Conservation (phyloP, 2,888 invertebrate species). For the Archips crataeganus region DNA sequence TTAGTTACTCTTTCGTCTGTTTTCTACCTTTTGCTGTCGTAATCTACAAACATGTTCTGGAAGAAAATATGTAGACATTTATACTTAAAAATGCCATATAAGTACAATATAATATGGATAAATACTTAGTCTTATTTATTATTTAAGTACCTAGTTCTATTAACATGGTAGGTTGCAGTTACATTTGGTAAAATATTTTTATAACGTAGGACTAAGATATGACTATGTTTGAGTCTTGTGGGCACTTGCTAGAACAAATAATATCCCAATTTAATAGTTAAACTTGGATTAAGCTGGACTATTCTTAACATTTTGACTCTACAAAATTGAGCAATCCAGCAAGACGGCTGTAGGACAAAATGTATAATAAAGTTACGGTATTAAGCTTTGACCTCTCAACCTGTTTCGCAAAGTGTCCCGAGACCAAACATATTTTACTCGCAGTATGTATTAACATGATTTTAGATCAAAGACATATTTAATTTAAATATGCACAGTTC, state of each 20-base stretch:
- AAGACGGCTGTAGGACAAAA: not conserved
- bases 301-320: too few relatives aligned
- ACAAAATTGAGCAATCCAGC: too few relatives aligned
- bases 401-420: not conserved
- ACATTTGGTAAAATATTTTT: not conserved
- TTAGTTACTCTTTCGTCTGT: not conserved
- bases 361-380: not conserved
- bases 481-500: constrained; percentile 10
- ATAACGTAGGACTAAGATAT: not conserved
- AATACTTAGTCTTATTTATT: not conserved
- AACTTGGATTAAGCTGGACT: too few relatives aligned
- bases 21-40: not conserved
- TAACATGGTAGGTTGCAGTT: not conserved
- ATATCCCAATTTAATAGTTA: too few relatives aligned
- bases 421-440: not conserved
- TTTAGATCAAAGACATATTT: constrained; percentile 7
- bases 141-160: not conserved
- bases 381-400: not conserved
- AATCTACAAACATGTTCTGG: not conserved
- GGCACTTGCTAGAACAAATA: too few relatives aligned
- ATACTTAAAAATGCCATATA: not conserved
- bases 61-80: constrained; percentile 1
- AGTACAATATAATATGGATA: not conserved
- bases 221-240: not conserved
- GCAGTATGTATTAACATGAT: not conserved